Percentiles rank a stretch among this genome's conserved stretches.
Evolutionary conservation across 2,888 invertebrate species (phyloP).

Genomic region (Petrophora chlorosata): DNA sequence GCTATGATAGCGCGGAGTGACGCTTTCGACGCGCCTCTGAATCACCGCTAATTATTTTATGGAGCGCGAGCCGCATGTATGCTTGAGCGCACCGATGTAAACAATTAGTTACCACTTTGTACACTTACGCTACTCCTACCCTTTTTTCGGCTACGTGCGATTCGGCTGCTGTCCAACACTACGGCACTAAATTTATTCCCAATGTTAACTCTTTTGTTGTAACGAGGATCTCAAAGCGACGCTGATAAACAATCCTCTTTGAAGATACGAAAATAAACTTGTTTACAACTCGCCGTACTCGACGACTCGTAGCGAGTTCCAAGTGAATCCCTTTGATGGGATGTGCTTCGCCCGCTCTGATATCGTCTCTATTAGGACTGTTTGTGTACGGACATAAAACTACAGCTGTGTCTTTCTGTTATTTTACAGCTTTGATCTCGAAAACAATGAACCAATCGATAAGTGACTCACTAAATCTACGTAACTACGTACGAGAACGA

Average conservation of each 20-base stretch:
- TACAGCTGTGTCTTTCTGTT: constrained; percentile 19
- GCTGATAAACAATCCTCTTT: constrained; percentile 69
- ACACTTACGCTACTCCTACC: constrained; percentile 21
- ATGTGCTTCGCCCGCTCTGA: constrained; percentile 19
- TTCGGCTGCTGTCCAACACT: constrained; percentile 65
- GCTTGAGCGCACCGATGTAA: constrained; percentile 14
- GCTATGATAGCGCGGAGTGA: constrained; percentile 61
- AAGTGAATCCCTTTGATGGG: constrained; percentile 45
- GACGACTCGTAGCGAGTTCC: constrained; percentile 54
- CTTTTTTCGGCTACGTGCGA: constrained; percentile 49
- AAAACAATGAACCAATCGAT: constrained; percentile 12
- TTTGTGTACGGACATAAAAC: constrained; percentile 26
- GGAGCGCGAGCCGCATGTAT: constrained; percentile 49
- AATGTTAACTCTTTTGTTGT: constrained; percentile 71
- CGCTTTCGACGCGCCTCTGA: constrained; percentile 69
- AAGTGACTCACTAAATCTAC: not conserved
- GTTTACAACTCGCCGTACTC: constrained; percentile 60
- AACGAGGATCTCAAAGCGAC: constrained; percentile 54
- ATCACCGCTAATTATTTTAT: constrained; percentile 79
- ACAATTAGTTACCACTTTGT: constrained; percentile 33
- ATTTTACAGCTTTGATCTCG: constrained; percentile 15
- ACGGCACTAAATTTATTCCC: constrained; percentile 63
- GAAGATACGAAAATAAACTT: constrained; percentile 69
- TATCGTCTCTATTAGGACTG: constrained; percentile 26
- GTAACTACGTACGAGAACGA: too few species aligned